Percentiles rank a stretch among this genome's conserved stretches.
Conservation (phyloP, 2,113 vertebrate species). For the Pongo pygmaeus region DNA sequence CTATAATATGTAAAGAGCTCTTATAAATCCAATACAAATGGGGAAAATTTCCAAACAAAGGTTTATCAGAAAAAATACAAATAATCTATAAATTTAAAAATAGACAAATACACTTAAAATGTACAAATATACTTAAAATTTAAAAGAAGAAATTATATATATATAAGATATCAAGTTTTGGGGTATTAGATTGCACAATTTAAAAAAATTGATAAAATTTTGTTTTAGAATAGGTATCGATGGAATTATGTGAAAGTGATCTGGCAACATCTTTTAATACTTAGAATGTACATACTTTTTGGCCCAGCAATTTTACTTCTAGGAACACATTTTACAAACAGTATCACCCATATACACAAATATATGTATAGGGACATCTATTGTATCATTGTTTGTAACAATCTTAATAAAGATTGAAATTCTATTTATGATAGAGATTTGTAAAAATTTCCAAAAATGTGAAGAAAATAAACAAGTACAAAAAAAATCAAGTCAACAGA, state of each 20-base stretch:
- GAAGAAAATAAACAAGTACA: background rate
- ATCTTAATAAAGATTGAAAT: background rate
- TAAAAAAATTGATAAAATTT: background rate
- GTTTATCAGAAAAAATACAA: background rate
- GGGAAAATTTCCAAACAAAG: background rate
- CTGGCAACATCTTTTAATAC: background rate
- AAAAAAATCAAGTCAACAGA: background rate
- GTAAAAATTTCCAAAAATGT: background rate
- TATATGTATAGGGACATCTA: background rate
- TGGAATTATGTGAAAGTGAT: background rate
- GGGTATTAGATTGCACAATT: background rate
- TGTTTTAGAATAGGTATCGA: background rate
- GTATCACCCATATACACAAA: background rate
- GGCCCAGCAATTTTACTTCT: background rate
- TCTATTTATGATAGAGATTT: background rate
- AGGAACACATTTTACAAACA: background rate
- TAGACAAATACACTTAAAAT: background rate
- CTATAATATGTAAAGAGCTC: background rate
- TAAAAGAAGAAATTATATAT: slow-evolving; percentile 30
- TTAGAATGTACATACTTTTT: background rate
- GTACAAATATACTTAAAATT: background rate
- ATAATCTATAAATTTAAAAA: background rate
- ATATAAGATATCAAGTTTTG: background rate
- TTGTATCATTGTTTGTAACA: background rate
- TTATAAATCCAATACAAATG: background rate